These are phyloP conservation scores for Potorous gilbertii DNA, from an alignment of 2,797 vertebrate genomes.

Conservation along the genomic window DNA sequence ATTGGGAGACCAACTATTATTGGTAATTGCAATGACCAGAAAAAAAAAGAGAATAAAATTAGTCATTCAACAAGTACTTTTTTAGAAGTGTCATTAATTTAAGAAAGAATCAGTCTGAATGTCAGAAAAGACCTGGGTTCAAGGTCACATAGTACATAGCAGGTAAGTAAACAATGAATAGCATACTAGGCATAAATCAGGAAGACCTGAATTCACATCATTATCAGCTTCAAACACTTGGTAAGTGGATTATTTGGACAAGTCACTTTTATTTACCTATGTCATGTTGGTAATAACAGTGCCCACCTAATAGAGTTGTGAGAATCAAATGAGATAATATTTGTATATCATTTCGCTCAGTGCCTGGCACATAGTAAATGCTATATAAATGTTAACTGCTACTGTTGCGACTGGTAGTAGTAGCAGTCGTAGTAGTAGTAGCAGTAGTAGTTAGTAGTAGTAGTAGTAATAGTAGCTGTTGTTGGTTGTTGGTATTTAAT, in stretches of 20 bases:
- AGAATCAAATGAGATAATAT: not conserved
- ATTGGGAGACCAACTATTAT: not conserved
- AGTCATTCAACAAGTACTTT: not conserved
- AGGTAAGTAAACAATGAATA: not conserved
- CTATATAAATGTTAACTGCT: not conserved
- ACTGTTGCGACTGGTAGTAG: not conserved
- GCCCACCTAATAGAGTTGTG: not conserved
- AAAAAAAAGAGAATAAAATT: not conserved
- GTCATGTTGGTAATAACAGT: not conserved
- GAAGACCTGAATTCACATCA: not conserved
- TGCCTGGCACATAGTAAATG: not conserved
- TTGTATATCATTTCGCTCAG: not conserved
- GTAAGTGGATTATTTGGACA: not conserved
- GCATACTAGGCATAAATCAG: not conserved
- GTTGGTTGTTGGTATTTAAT: not conserved
- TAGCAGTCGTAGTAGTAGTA: no score
- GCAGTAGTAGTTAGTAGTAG: no score
- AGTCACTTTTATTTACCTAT: not conserved
- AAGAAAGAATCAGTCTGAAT: not conserved
- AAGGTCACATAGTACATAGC: not conserved
- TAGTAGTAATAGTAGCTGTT: no score
- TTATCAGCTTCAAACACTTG: not conserved
- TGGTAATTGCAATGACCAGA: not conserved
- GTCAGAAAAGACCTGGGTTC: not conserved
- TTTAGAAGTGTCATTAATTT: not conserved